Base-by-base conservation (phyloP, 2,113 vertebrate genomes). In the Cyphomyrus plagiostoma region DNA sequence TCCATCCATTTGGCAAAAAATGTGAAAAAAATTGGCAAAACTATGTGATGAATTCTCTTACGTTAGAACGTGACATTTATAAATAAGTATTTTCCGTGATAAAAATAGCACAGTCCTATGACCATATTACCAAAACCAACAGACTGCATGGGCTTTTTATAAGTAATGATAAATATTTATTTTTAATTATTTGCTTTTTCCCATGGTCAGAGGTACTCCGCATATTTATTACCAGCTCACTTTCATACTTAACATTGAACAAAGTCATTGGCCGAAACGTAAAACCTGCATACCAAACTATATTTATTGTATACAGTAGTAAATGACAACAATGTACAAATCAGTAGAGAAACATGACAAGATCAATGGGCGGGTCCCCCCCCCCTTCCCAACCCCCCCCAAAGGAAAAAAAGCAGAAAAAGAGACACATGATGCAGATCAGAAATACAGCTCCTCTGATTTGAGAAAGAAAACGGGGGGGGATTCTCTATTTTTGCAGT, bases 221-320 rank as follows among this genome's bases (percentile, higher is more conserved):
- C 70, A 77, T 35, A 77, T 77, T 17, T 39, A 84, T 23, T 23
- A 49, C 9, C 19, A 84, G 23, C 35, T 45, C 48, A 49, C 23
- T 45, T 88, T n/a, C 86, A 88, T 23, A 15, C 52, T 50, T 58
- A 88, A 42, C 11, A 39, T 1, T 45, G 52, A 88, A 23, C 56
- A 19, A 88, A 46, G 49, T 11, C n/a, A 62, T 3, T 52, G 53
- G 39, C 19, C 23, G 13, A 87, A 70, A 58, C 58, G 58, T 92
- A 90, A 83, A 92, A 86, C 84, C 93, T 89, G 93, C 92, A 93
- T 94, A 96, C 92, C 95, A 94, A 94, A 95, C 95, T 95, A 95
- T 94, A 95, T 96, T 96, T 96, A 95, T 96, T 96, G 96, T 92
- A 90, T 94, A 94, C 94, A 94, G 89, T 94, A 95, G 94, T 91